Conservation (phyloP, 2,113 vertebrate species). For the Amazona vittata region DNA sequence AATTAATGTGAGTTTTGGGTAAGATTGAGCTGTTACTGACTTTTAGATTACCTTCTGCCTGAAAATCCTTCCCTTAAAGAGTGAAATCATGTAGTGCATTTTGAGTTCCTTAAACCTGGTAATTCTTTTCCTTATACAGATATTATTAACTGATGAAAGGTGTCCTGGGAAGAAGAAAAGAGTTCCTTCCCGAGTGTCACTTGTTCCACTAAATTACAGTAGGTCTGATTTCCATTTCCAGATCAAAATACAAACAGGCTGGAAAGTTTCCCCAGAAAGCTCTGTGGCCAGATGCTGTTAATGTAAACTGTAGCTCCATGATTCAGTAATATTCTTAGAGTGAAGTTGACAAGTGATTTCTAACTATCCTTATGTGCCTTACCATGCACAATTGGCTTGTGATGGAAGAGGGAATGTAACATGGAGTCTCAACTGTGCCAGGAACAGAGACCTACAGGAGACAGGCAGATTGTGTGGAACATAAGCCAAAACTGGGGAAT, state of each 20-base stretch:
- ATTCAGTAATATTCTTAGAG: neutral
- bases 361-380: neutral
- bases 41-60: neutral
- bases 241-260: neutral
- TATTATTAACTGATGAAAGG: neutral
- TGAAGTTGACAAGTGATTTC: neutral
- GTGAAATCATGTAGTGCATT: neutral
- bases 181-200: neutral
- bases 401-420: neutral
- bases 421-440: neutral
- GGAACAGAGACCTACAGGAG: neutral
- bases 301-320: fast-evolving
- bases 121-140: neutral
- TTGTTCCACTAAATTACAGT: neutral
- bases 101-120: neutral
- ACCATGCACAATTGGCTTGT: neutral
- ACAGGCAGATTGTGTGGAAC: neutral
- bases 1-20: neutral
- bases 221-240: neutral
- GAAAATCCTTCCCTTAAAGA: neutral
- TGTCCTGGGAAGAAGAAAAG: neutral
- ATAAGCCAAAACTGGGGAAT: neutral
- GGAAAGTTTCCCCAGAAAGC: neutral
- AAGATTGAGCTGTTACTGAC: neutral
- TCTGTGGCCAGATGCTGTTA: neutral